Percentiles rank a stretch among this genome's conserved stretches.
Conservation (phyloP, 2,888 invertebrate species). For the Phaonia tiefii region DNA sequence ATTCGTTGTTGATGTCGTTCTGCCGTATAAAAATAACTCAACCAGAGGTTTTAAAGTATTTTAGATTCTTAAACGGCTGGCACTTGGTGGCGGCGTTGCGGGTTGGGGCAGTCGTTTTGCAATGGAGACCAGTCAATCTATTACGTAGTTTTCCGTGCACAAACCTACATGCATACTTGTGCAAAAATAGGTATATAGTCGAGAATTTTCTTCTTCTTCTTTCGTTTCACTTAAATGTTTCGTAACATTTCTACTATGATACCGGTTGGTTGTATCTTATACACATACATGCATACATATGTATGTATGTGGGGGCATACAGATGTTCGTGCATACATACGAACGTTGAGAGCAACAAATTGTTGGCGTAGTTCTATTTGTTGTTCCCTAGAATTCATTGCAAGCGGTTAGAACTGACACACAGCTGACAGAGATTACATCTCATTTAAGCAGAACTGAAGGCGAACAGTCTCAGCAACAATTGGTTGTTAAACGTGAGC, state of each 20-base stretch:
- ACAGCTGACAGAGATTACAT: slow-evolving; percentile 51
- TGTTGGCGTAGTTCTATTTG: slow-evolving; percentile 8
- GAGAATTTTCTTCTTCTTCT: slow-evolving; percentile 20
- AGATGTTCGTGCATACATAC: not conserved
- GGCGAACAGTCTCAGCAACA: slow-evolving; percentile 56
- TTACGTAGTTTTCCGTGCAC: slow-evolving; percentile 54
- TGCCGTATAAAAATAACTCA: slow-evolving; percentile 57
- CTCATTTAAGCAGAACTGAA: slow-evolving; percentile 41
- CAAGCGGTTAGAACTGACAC: slow-evolving; percentile 51
- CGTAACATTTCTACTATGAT: slow-evolving; percentile 63
- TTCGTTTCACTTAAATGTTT: slow-evolving; percentile 62
- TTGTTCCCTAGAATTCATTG: slow-evolving; percentile 41
- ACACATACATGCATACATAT: slow-evolving; percentile 1
- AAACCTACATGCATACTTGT: slow-evolving; percentile 8
- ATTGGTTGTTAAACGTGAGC: slow-evolving; percentile 66
- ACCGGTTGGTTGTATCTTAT: slow-evolving; percentile 45
- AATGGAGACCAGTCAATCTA: slow-evolving; percentile 48
- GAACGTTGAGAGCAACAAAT: no score
- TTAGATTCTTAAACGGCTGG: slow-evolving; percentile 17
- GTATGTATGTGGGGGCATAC: not conserved
- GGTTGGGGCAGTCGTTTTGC: slow-evolving; percentile 48
- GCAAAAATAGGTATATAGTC: not conserved
- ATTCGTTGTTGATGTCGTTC: slow-evolving; percentile 41
- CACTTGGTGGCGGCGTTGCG: not conserved
- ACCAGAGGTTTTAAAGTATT: slow-evolving; percentile 31